Conservation (phyloP, 2,797 vertebrate genomes). For the Phylloscopus collybita region DNA sequence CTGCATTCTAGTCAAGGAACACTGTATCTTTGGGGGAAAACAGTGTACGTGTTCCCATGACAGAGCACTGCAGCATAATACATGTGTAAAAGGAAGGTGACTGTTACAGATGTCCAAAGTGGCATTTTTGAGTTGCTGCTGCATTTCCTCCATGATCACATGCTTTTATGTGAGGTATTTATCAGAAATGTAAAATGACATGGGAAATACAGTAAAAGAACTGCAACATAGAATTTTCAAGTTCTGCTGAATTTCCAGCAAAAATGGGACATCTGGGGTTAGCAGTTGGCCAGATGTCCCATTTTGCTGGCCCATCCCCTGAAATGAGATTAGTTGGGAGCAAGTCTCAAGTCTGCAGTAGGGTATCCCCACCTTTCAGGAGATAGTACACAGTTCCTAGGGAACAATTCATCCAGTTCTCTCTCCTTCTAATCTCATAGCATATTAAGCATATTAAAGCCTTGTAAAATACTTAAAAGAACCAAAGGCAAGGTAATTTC, state of each 20-base stretch:
- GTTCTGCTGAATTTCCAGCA: neutral
- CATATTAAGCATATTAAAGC: neutral
- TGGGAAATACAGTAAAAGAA: neutral
- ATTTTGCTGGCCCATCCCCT: neutral
- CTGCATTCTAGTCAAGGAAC: neutral
- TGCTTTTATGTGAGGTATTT: neutral
- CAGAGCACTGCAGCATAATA: neutral
- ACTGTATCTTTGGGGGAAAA: neutral
- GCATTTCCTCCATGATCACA: neutral
- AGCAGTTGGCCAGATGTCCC: neutral
- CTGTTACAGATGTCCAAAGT: neutral
- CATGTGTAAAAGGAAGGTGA: neutral
- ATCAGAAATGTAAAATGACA: neutral
- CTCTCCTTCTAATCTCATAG: neutral
- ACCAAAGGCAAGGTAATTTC: neutral
- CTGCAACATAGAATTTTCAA: neutral
- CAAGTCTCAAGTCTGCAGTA: neutral
- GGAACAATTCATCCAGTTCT: neutral
- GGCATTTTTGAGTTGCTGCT: neutral
- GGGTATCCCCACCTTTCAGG: neutral
- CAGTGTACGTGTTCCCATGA: neutral
- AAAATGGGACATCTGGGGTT: neutral
- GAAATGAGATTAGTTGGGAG: neutral
- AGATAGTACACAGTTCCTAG: neutral
- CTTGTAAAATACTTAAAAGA: neutral